These are phyloP conservation scores for Pterostichus niger DNA, from an alignment of 2,888 invertebrate species.

Conservation along the genomic window DNA sequence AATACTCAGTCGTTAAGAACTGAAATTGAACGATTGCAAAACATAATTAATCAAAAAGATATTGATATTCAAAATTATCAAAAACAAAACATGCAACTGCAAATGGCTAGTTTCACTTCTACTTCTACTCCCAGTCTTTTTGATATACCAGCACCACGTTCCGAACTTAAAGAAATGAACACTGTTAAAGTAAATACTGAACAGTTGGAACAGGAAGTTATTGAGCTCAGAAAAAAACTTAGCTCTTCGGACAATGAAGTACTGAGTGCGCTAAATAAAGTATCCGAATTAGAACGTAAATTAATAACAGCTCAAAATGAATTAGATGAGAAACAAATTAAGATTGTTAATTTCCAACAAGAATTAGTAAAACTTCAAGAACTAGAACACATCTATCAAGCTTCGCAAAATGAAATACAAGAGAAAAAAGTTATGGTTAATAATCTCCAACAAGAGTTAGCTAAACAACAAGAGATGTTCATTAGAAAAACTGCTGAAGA, in stretches of 20 bases:
- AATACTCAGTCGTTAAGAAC: constrained; percentile 4
- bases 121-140: constrained; percentile 5
- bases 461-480: constrained; percentile 43
- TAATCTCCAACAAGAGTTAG: constrained; percentile 68
- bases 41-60: constrained; percentile 76
- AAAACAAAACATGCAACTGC: constrained; percentile 74
- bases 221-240: constrained; percentile 4
- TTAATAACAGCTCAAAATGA: constrained; percentile 11
- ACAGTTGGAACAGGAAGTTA: constrained; percentile 61
- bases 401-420: constrained; percentile 72
- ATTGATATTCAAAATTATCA: constrained; percentile 77
- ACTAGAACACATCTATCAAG: constrained; percentile 71
- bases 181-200: constrained; percentile 63
- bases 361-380: not conserved
- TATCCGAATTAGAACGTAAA: constrained; percentile 27
- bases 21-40: constrained; percentile 57
- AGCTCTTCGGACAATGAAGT: constrained; percentile 1
- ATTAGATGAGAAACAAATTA: constrained; percentile 15
- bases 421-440: constrained; percentile 71
- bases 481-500: constrained; percentile 56
- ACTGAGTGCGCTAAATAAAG: not conserved
- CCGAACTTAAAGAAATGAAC: not conserved
- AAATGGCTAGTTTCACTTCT: constrained; percentile 70
- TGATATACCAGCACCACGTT: not conserved
- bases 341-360: constrained; percentile 1